Conservation (phyloP, 2,797 vertebrate species). For the Sebastes vulpes region DNA sequence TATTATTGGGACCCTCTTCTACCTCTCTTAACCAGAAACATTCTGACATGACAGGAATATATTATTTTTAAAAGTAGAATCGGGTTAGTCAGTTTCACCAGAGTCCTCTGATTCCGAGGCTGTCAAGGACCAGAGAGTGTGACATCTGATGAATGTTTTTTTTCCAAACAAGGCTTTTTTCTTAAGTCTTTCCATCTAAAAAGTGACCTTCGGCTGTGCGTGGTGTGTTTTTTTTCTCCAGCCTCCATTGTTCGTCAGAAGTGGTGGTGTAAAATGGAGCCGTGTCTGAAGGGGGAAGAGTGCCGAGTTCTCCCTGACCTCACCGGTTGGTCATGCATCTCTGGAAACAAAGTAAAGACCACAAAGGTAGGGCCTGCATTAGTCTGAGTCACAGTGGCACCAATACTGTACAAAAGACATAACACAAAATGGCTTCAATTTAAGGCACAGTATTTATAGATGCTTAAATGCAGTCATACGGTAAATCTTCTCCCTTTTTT, state of each 20-base stretch:
- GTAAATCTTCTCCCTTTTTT: slow-evolving; percentile 23
- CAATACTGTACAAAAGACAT: neutral
- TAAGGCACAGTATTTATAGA: slow-evolving; percentile 35
- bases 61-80: slow-evolving; percentile 20
- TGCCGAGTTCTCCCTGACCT: slow-evolving; percentile 85
- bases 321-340: slow-evolving; percentile 85
- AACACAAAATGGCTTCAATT: slow-evolving; percentile 12
- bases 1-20: slow-evolving; percentile 25
- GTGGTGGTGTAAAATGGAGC: slow-evolving; percentile 88
- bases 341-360: slow-evolving; percentile 86
- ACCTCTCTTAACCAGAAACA: slow-evolving; percentile 21
- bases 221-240: slow-evolving; percentile 48
- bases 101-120: slow-evolving; percentile 11
- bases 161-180: slow-evolving; percentile 21
- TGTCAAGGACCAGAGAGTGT: slow-evolving; percentile 22
- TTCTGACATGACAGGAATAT: slow-evolving; percentile 37
- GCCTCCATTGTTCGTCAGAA: slow-evolving; percentile 85
- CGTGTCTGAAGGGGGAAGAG: slow-evolving; percentile 82
- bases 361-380: slow-evolving; percentile 81
- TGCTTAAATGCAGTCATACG: neutral
- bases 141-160: slow-evolving; percentile 44
- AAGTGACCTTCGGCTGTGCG: slow-evolving; percentile 59
- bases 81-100: slow-evolving; percentile 4
- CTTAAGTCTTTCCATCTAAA: slow-evolving; percentile 32
- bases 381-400: slow-evolving; percentile 23